A percentile compares a stretch with the other conserved stretches of the same genome.
phyloP scores from a whole-genome alignment of 2,113 vertebrate species.

The Alosa alosa region DNA sequence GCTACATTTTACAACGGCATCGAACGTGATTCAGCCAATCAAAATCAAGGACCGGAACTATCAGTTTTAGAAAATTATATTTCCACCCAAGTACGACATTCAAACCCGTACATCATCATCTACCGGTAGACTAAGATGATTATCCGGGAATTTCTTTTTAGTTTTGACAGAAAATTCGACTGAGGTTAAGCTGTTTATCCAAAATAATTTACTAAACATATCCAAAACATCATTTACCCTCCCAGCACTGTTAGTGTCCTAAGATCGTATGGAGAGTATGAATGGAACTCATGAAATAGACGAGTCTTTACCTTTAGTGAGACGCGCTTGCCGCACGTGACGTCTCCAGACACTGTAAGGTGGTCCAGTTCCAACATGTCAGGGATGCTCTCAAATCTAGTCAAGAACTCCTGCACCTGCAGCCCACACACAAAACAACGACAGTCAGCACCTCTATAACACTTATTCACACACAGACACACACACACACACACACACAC shows the following conservation, averaged over 20 bases:
- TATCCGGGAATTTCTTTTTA: too few relatives aligned
- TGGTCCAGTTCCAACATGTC: slow-evolving; percentile 99
- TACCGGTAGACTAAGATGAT: too few relatives aligned
- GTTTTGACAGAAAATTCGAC: too few relatives aligned
- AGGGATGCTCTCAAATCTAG: slow-evolving; percentile 95
- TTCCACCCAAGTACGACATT: background rate
- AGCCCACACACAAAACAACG: background rate
- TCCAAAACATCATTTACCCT: too few relatives aligned
- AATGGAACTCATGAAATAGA: background rate
- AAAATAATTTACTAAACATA: too few relatives aligned
- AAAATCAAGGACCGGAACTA: too few relatives aligned
- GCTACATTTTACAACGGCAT: too few relatives aligned
- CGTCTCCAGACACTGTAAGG: slow-evolving; percentile 96
- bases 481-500: background rate
- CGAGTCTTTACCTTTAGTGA: slow-evolving; percentile 81
- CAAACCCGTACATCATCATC: background rate
- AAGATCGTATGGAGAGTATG: background rate
- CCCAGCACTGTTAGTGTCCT: too few relatives aligned
- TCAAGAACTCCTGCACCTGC: slow-evolving; percentile 95
- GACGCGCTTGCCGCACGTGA: slow-evolving; percentile 96
- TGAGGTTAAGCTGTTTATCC: too few relatives aligned
- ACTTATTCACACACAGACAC: background rate
- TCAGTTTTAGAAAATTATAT: background rate
- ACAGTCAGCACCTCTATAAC: background rate
- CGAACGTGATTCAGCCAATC: too few relatives aligned